Percentiles rank a stretch among this genome's conserved stretches.
Conservation (phyloP, 2,797 vertebrate species). For the Bovichtus diacanthus region DNA sequence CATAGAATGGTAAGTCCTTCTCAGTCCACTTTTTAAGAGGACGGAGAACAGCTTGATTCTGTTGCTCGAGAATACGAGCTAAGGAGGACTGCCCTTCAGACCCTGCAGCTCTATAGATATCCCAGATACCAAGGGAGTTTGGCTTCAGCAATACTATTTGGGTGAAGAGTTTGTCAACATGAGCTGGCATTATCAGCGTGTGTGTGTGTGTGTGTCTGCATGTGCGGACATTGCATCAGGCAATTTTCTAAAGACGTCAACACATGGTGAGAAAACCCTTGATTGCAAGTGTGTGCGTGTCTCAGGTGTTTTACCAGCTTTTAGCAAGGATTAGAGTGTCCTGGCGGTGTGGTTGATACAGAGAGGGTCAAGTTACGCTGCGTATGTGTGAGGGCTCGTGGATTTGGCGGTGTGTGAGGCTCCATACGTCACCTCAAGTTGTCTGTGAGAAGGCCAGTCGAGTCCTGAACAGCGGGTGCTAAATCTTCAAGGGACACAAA, state of each 20-base stretch:
- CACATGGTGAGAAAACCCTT: slow-evolving; percentile 14
- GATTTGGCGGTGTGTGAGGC: slow-evolving; percentile 5
- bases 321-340: slow-evolving; percentile 24
- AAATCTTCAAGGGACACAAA: slow-evolving; percentile 52
- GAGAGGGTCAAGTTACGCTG: slow-evolving; percentile 27
- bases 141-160: slow-evolving; percentile 31
- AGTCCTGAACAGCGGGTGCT: slow-evolving; percentile 13
- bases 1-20: slow-evolving; percentile 1
- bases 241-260: slow-evolving; percentile 33
- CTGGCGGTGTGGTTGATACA: slow-evolving; percentile 18
- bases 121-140: slow-evolving; percentile 59
- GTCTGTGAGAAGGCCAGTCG: slow-evolving; percentile 31
- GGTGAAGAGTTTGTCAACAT: slow-evolving; percentile 56
- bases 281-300: slow-evolving; percentile 7
- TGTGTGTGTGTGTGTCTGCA: background rate
- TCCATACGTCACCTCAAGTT: slow-evolving; percentile 39
- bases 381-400: slow-evolving; percentile 1
- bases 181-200: slow-evolving; percentile 31
- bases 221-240: slow-evolving; percentile 15
- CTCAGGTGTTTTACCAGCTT: slow-evolving; percentile 32
- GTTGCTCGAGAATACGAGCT: slow-evolving; percentile 26
- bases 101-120: slow-evolving; percentile 59
- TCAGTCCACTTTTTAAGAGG: slow-evolving; percentile 13
- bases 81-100: slow-evolving; percentile 53
- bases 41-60: slow-evolving; percentile 33